Evolutionary conservation across 2,888 invertebrate species (phyloP), one percentile per base, ranked within the genome.

Genomic region (Chaetogeoica ovagalla): DNA sequence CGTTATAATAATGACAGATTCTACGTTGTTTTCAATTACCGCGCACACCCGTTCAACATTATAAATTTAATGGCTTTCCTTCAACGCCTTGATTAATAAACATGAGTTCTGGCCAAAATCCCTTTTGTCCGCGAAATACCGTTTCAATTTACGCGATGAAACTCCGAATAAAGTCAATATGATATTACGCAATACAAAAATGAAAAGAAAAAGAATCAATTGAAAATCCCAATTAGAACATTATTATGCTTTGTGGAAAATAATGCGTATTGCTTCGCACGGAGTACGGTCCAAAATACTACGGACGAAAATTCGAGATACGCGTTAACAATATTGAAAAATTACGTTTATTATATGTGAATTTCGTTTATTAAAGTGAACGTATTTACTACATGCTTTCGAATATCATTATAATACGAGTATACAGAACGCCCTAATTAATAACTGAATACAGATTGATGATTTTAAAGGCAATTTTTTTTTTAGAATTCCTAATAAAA

Each of bases 1-100:
- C 68, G 60, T 76, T 76, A 30, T 30, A 76, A 76, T 69, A 69
- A 76, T 76, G 76, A 69, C 60, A 69, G 17, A 69, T 69, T 69
- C 48, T 69, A 69, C 48, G 60, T 76, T 76, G 75, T 76, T 68
- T 74, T 76, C 59, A 59, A 59, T 68, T 69, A 48, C 76, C 76
- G 13, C 48, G 21, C 57, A 57, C 65, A 19, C 43, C 65, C 55
- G 65, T 19, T 63, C 8, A 13, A 60, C 48, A 60, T 60, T 52
- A 48, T n/a, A 23, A 48, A 48, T 48, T 30, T 60, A 69, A 76
- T 68, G 75, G 59, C 43, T 68, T 66, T 76, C 66, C 66, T 68
- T 48, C 17, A 21, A 2, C 3, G 30, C 48, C 48, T 60, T 59
- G 48, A 76, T 76, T 68, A 69, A 76, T 69, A 69, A 76, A 76